Conservation (phyloP, 2,888 invertebrate genomes). For the Sarcophaga subvicina region DNA sequence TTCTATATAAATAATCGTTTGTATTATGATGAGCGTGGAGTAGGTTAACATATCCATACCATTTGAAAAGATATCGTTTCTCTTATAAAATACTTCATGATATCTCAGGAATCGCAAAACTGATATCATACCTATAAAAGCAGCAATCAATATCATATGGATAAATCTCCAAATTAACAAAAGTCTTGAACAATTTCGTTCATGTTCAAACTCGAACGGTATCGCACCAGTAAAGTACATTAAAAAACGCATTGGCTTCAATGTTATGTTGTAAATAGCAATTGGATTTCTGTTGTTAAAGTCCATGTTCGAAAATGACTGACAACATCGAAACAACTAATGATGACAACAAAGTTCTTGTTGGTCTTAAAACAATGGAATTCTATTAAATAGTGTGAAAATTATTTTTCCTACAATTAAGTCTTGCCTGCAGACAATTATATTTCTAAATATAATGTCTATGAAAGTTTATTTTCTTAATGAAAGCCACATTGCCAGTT, state of each 20-base stretch:
- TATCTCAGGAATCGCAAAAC: constrained; percentile 47
- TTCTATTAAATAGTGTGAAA: too few relatives aligned
- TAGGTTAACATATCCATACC: constrained; percentile 71
- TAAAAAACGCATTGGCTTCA: constrained; percentile 69
- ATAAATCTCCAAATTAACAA: constrained; percentile 48
- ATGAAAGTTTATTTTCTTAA: too few relatives aligned
- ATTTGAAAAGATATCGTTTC: constrained; percentile 72
- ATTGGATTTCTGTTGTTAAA: constrained; percentile 1
- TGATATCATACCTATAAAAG: constrained; percentile 49
- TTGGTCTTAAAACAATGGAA: too few relatives aligned
- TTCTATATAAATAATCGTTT: constrained; percentile 65
- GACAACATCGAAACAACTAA: not conserved
- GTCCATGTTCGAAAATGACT: constrained; percentile 25
- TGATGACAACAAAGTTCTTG: too few relatives aligned
- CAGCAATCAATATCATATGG: constrained; percentile 34
- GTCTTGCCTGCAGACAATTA: too few relatives aligned
- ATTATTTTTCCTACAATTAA: too few relatives aligned
- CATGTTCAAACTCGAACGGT: constrained; percentile 66
- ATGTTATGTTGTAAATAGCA: constrained; percentile 67
- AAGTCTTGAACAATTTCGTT: not conserved
- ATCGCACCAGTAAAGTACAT: constrained; percentile 71
- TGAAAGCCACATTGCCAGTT: too few relatives aligned
- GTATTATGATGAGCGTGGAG: constrained; percentile 52
- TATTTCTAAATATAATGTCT: too few relatives aligned
- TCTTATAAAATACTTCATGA: constrained; percentile 55